These are phyloP conservation scores for Allobates femoralis DNA, from an alignment of 2,797 vertebrate genomes.

Conservation along the genomic window DNA sequence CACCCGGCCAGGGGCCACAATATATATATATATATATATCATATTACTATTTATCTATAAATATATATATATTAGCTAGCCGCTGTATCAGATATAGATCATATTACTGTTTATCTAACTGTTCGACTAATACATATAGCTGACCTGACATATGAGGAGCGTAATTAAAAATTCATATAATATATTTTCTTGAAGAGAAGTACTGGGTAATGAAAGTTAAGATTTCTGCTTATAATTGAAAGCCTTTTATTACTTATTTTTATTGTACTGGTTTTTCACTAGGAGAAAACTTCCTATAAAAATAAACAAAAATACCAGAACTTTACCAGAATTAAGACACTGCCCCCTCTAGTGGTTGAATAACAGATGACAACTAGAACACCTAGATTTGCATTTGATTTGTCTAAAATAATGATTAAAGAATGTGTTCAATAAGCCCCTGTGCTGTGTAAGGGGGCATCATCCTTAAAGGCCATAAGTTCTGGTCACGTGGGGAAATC, in stretches of 20 bases:
- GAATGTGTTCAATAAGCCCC: not conserved
- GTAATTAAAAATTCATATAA: not conserved
- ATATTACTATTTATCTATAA: too few relatives aligned
- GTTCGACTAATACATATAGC: too few relatives aligned
- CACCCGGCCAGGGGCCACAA: too few relatives aligned
- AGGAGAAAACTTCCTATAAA: not conserved
- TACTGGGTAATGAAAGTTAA: not conserved
- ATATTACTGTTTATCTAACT: too few relatives aligned
- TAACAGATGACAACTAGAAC: not conserved
- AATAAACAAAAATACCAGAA: not conserved
- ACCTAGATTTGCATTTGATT: not conserved
- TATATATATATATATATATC: too few relatives aligned
- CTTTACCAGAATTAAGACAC: not conserved
- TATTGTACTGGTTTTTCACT: too few relatives aligned
- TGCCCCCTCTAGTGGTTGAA: slow-evolving; percentile 14
- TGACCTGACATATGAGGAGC: too few relatives aligned
- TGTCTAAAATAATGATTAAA: not conserved
- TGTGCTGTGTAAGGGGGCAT: not conserved
- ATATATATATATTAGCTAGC: too few relatives aligned
- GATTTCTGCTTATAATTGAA: not conserved
- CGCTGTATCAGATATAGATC: too few relatives aligned
- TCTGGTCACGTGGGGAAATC: not conserved
- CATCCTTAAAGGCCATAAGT: not conserved
- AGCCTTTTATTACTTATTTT: too few relatives aligned
- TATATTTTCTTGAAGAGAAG: not conserved